Evolutionary conservation across 1,140 invertebrate genomes (phyloP), one percentile per base, ranked within the genome.

Genomic region (Dendroctonus valens): DNA sequence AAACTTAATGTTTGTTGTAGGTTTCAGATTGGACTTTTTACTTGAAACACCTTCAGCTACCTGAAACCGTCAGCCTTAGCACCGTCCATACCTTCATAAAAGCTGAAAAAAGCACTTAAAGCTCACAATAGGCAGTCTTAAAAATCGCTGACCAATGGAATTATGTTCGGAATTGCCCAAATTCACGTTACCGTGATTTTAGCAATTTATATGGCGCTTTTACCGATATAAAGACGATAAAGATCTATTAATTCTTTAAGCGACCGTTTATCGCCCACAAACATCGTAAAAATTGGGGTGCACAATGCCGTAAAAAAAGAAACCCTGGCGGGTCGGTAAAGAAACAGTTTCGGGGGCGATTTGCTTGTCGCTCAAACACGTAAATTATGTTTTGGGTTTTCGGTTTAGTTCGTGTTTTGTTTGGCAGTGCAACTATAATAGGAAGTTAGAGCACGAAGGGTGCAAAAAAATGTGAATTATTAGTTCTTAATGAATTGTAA

Each of bases 231-330:
- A 52, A 6, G 38, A 6, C 59, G 59, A 61, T 61, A 61, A 51
- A 41, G 44, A 61, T 61, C 59, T 61, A 61, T 61, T 61, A 61
- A 61, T 61, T 61, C 59, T 12, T 61, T 61, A 61, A 61, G 49
- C 59, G 59, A 9, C 38, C 12, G 12, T 61, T 61, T 61, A 61
- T 61, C 59, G 59, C 26, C 59, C 38, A 15, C 59, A 61, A 58
- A 61, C 59, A 61, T 61, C 59, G 59, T 61, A 61, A 61, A 61
- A 61, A 61, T 61, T 61, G 49, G 49, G 49, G 59, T 61, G 59
- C 59, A 52, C 12, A 26, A 42, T 6, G 59, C 49, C 59, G 59
- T 52, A 61, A 61, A 59, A 59, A 61, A 54, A 6, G 26, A 54
- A 52, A 41, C 49, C 49, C 44, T 41, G 26, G 37, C 51, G n/a